Conservation (phyloP, 2,888 invertebrate species). For the Meghimatium bilineatum region DNA sequence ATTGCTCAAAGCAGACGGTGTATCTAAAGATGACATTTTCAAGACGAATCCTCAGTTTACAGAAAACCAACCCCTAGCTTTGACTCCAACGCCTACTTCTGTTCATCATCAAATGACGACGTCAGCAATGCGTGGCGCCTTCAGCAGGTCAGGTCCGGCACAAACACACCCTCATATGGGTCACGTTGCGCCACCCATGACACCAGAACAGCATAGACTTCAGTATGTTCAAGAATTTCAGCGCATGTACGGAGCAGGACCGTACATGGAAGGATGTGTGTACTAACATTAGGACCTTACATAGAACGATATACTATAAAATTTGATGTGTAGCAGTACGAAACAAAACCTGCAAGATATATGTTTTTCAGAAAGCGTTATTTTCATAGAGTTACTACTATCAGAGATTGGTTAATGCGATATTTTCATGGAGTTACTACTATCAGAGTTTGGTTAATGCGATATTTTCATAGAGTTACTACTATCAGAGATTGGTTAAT, state of each 20-base stretch:
- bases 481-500: too few relatives aligned
- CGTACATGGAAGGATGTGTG: constrained; percentile 71
- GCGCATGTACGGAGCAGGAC: constrained; percentile 68
- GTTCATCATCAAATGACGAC: constrained; percentile 49
- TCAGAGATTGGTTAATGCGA: too few relatives aligned
- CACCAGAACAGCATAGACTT: constrained; percentile 61
- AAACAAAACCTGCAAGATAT: too few relatives aligned
- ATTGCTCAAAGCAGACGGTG: constrained; percentile 68
- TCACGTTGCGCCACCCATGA: constrained; percentile 47
- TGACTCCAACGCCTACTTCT: constrained; percentile 53
- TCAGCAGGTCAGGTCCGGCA: constrained; percentile 37
- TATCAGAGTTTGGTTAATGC: too few relatives aligned
- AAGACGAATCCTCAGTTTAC: constrained; percentile 46
- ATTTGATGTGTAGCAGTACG: too few relatives aligned
- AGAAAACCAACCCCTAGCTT: constrained; percentile 55
- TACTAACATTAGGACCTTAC: too few relatives aligned
- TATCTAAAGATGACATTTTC: constrained; percentile 50
- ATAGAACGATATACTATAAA: too few relatives aligned
- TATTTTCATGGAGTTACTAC: too few relatives aligned
- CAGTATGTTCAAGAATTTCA: constrained; percentile 71
- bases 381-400: too few relatives aligned
- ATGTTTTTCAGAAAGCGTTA: too few relatives aligned
- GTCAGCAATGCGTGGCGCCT: constrained; percentile 44
- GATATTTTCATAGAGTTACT: too few relatives aligned
- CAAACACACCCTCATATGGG: constrained; percentile 37